Percentiles rank a stretch among this genome's conserved stretches.
phyloP scores from a whole-genome alignment of 2,113 vertebrate genomes.

The Choloepus hoffmanni region DNA sequence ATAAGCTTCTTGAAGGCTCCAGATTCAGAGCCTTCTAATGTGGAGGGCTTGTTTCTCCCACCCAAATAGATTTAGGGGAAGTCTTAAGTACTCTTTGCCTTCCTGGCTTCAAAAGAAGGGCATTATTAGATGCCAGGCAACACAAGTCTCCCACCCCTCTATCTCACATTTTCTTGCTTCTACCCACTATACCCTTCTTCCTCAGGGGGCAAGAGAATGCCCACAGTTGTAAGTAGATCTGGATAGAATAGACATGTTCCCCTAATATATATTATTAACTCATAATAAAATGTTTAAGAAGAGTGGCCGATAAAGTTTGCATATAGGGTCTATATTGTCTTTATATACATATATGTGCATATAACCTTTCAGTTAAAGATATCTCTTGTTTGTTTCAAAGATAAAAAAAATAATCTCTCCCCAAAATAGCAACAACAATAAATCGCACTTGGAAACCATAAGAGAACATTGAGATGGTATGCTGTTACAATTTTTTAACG shows the following conservation, averaged over 20 bases:
- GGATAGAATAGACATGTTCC: not conserved
- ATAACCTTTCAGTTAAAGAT: constrained; percentile 3
- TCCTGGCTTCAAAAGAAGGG: not conserved
- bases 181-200: not conserved
- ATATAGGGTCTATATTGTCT: not conserved
- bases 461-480: constrained; percentile 10
- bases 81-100: not conserved
- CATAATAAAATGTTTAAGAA: constrained; percentile 1
- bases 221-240: not conserved
- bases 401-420: not conserved
- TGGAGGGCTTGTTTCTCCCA: not conserved
- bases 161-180: not conserved
- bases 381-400: constrained; percentile 27
- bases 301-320: not conserved
- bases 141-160: not conserved
- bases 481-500: constrained; percentile 18
- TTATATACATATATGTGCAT: not conserved
- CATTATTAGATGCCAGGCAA: not conserved
- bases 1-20: not conserved
- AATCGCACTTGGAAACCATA: constrained; percentile 18
- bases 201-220: not conserved
- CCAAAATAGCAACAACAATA: not conserved
- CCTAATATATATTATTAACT: not conserved
- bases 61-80: not conserved
- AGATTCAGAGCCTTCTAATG: not conserved